phyloP scores from a whole-genome alignment of 37 sponge, comb jelly and placozoan species.

The Hexactinellida sp. region DNA sequence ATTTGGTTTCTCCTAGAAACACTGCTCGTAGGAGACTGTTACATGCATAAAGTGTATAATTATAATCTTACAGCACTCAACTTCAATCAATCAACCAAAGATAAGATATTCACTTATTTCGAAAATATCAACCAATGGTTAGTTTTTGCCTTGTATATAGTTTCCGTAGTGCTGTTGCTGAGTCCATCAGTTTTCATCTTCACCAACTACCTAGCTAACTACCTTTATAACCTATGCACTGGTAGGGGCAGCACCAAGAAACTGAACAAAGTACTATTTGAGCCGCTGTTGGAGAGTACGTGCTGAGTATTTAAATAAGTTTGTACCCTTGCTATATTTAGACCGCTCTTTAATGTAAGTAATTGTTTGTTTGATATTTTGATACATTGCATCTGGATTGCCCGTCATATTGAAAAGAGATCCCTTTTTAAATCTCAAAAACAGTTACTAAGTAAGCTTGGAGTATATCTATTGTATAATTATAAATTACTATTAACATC shows the following conservation, averaged over 20 bases:
- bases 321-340: too few species aligned
- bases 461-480: too few species aligned
- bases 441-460: too few species aligned
- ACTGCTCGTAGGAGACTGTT: background rate
- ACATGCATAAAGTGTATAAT: background rate
- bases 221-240: background rate
- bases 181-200: background rate
- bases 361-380: too few species aligned
- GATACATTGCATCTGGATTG: too few species aligned
- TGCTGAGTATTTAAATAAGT: background rate
- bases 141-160: background rate
- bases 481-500: too few species aligned
- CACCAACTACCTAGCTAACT: background rate
- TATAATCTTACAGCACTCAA: background rate
- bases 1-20: background rate
- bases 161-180: background rate
- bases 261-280: background rate
- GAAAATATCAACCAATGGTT: background rate
- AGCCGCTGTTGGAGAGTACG: background rate
- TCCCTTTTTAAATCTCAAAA: too few species aligned
- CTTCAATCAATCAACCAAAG: background rate
- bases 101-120: background rate
- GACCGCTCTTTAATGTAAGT: too few species aligned
- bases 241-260: background rate
- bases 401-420: too few species aligned